Conservation (phyloP, 2,888 invertebrate species). For the Leptinotarsa haldemani region DNA sequence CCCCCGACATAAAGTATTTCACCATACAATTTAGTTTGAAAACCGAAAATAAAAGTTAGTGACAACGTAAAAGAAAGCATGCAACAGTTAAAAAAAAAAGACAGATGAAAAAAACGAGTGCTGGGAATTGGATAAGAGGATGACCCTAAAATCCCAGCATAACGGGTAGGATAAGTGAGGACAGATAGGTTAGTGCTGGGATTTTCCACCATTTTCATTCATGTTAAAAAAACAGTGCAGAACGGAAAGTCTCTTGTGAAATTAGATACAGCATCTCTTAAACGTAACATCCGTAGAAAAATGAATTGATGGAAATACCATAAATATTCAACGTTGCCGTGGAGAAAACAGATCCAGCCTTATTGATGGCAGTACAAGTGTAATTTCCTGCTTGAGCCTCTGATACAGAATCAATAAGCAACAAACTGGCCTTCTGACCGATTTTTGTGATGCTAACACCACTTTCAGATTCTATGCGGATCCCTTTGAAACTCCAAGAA, state of each 20-base stretch:
- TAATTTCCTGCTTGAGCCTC: constrained; percentile 64
- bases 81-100: constrained; percentile 55
- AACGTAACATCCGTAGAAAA: constrained; percentile 34
- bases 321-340: constrained; percentile 63
- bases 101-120: constrained; percentile 57
- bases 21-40: background rate
- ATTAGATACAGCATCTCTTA: constrained; percentile 36
- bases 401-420: constrained; percentile 62
- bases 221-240: constrained; percentile 38
- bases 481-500: constrained; percentile 69
- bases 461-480: constrained; percentile 56
- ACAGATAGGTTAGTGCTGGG: constrained; percentile 53
- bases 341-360: constrained; percentile 61
- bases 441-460: constrained; percentile 63
- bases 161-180: constrained; percentile 43
- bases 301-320: constrained; percentile 52
- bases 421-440: constrained; percentile 66
- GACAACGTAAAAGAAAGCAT: constrained; percentile 56
- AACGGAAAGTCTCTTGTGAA: constrained; percentile 32
- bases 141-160: constrained; percentile 59
- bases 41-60: constrained; percentile 51
- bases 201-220: constrained; percentile 47
- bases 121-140: constrained; percentile 58
- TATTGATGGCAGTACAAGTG: constrained; percentile 64
- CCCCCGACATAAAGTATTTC: background rate